These are phyloP conservation scores for Chelon auratus DNA, from an alignment of 2,797 vertebrate genomes.

Conservation along the genomic window DNA sequence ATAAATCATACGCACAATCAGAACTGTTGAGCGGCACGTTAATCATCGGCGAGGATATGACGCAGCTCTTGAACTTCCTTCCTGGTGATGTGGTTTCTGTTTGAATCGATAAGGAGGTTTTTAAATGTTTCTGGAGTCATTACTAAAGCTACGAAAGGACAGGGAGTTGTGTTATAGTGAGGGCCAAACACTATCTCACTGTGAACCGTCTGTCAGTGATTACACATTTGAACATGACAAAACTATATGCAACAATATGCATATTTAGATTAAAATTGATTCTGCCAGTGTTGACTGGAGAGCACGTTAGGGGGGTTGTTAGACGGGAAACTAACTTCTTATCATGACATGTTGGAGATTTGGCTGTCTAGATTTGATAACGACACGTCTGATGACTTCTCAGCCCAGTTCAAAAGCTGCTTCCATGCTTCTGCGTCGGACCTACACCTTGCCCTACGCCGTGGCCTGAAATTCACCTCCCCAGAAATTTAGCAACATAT, in stretches of 20 bases:
- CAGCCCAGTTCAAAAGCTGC: background rate
- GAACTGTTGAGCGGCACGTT: conserved; percentile 7
- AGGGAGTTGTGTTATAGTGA: conserved; percentile 4
- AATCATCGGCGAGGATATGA: conserved; percentile 2
- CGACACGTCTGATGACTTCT: background rate
- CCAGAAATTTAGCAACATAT: too few species aligned
- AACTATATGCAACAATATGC: background rate
- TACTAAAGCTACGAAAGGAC: conserved; percentile 2
- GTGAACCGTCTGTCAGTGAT: conserved; percentile 8
- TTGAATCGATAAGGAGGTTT: conserved; percentile 14
- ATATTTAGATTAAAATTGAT: background rate
- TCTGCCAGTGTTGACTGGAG: background rate
- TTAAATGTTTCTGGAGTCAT: conserved; percentile 11
- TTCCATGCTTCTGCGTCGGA: too few species aligned
- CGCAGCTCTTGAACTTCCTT: conserved; percentile 11
- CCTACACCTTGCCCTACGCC: too few species aligned
- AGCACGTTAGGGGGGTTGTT: too few species aligned
- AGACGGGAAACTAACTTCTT: too few species aligned
- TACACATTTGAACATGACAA: conserved; percentile 5
- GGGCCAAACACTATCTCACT: conserved; percentile 7
- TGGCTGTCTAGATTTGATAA: background rate
- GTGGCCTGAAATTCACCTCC: too few species aligned
- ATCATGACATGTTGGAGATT: background rate
- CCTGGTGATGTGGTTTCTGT: conserved; percentile 21
- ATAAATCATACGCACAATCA: background rate